Evolutionary conservation across 2,797 vertebrate genomes (phyloP).

Genomic region (Trachurus trachurus): DNA sequence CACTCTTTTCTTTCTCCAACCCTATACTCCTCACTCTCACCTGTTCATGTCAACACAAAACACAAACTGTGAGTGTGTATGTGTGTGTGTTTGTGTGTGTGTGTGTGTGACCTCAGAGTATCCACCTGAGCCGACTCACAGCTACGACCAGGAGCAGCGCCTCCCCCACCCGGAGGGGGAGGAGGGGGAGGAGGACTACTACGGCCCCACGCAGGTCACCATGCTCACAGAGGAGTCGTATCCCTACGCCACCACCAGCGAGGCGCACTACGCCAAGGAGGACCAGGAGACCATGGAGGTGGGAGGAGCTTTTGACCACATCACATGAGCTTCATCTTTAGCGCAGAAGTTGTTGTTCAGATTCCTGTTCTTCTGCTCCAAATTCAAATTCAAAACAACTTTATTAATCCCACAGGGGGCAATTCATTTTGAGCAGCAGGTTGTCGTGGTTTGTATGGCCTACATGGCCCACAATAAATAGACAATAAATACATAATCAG

Average conservation of each 20-base stretch:
- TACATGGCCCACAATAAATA: no score
- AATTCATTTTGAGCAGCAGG: no score
- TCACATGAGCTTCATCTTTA: not conserved
- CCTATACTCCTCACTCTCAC: accelerated
- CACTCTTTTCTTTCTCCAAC: no score
- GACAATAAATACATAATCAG: no score
- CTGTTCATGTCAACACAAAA: not conserved
- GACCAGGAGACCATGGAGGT: slow-evolving; percentile 81
- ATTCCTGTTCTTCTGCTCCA: no score
- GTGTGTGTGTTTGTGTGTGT: no score
- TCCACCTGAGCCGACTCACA: slow-evolving; percentile 68
- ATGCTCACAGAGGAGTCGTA: slow-evolving; percentile 86
- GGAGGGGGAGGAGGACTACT: slow-evolving; percentile 50
- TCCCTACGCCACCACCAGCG: slow-evolving; percentile 75
- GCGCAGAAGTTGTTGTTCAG: not conserved
- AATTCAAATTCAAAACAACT: no score
- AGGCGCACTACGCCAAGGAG: slow-evolving; percentile 85
- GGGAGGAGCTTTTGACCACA: not conserved
- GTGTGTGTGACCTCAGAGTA: slow-evolving; percentile 53
- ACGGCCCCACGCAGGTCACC: slow-evolving; percentile 78
- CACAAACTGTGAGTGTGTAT: no score
- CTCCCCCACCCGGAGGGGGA: not conserved
- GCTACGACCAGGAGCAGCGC: slow-evolving; percentile 71
- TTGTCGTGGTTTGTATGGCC: no score
- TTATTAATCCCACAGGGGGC: no score